Percentiles rank a stretch among this genome's conserved stretches.
Evolutionary conservation across 2,113 vertebrate species (phyloP).

Genomic region (Cinclus mexicanus): DNA sequence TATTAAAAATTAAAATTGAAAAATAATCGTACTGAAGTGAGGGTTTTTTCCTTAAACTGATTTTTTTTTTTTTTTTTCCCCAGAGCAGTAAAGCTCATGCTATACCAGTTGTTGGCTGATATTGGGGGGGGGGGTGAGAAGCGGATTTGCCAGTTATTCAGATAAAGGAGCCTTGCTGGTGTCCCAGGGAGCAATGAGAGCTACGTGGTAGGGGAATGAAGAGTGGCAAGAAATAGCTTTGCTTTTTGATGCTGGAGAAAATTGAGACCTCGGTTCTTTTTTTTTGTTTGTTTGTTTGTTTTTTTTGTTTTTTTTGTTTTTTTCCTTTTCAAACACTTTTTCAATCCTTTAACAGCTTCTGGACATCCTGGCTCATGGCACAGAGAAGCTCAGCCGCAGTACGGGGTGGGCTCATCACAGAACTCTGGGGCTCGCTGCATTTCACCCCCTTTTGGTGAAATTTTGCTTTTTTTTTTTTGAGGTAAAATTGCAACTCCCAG

Average conservation of each 20-base stretch:
- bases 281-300: too few species aligned
- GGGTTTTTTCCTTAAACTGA: neutral
- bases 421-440: accelerated
- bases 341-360: neutral
- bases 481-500: neutral
- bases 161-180: neutral
- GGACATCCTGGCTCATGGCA: neutral
- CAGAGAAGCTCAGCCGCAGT: neutral
- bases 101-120: neutral
- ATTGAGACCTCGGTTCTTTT: neutral
- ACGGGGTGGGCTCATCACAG: neutral
- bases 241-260: neutral
- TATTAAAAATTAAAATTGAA: neutral
- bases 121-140: neutral
- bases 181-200: neutral
- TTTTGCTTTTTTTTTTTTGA: neutral
- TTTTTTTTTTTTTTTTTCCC: too few species aligned
- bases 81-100: neutral
- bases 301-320: too few species aligned
- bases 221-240: neutral
- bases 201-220: accelerated
- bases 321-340: neutral
- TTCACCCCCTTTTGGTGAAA: neutral
- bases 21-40: accelerated
- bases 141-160: neutral